Percentiles rank a stretch among this genome's conserved stretches.
These are phyloP conservation scores for Andrena marginata DNA, from an alignment of 2,888 invertebrate genomes.

Conservation along the genomic window DNA sequence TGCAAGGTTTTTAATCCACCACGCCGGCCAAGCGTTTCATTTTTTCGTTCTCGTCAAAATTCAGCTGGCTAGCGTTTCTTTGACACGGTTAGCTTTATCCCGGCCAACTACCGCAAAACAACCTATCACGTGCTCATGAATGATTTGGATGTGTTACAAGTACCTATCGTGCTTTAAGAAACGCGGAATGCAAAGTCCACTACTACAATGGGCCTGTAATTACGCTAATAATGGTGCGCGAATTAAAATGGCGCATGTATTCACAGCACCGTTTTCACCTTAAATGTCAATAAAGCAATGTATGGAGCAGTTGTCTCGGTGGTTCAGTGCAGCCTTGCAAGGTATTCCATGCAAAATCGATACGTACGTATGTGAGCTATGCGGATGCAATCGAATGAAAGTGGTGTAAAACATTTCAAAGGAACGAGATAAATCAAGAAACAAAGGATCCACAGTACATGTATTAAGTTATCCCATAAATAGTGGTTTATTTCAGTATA, in stretches of 20 bases:
- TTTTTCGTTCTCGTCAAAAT: neutral
- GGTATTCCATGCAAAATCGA: too few species aligned
- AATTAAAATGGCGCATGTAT: slow-evolving; percentile 9
- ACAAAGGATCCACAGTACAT: too few species aligned
- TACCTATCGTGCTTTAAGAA: neutral
- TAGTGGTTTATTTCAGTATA: too few species aligned
- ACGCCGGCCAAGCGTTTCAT: neutral
- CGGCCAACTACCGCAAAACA: slow-evolving; percentile 25
- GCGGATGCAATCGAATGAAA: too few species aligned
- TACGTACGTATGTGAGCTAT: too few species aligned
- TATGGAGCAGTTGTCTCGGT: too few species aligned
- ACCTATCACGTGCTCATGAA: slow-evolving; percentile 49
- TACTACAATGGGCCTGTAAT: slow-evolving; percentile 29
- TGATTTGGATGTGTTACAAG: slow-evolving; percentile 20
- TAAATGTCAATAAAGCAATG: too few species aligned
- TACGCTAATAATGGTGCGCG: slow-evolving; percentile 15
- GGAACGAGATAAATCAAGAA: too few species aligned
- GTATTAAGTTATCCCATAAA: too few species aligned
- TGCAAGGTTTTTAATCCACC: neutral
- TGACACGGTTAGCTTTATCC: slow-evolving; percentile 19
- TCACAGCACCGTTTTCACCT: neutral
- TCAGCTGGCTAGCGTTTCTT: slow-evolving; percentile 18
- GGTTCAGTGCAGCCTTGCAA: too few species aligned
- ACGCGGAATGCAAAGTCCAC: neutral
- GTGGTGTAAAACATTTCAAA: too few species aligned